Conservation (phyloP, 2,888 invertebrate species). For the Trichogramma evanescens region DNA sequence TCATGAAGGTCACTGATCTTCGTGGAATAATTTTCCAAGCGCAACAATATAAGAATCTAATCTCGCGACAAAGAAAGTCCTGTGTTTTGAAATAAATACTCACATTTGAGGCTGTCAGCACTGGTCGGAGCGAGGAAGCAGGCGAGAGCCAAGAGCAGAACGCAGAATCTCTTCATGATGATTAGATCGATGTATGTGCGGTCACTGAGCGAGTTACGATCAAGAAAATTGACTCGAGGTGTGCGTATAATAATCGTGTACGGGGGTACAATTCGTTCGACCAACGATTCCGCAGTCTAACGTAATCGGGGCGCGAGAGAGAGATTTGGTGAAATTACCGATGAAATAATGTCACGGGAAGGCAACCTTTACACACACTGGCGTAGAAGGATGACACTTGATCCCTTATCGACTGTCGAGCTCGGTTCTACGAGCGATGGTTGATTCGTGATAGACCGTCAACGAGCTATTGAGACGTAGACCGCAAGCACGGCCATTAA, state of each 20-base stretch:
- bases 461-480: too few species aligned
- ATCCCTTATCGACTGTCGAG: background rate
- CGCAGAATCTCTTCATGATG: slow-evolving; percentile 48
- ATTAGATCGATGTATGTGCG: slow-evolving; percentile 7
- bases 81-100: slow-evolving; percentile 46
- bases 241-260: background rate
- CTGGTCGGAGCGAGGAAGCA: slow-evolving; percentile 49
- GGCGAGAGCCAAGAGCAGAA: slow-evolving; percentile 50
- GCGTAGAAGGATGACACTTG: slow-evolving; percentile 66
- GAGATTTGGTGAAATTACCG: background rate
- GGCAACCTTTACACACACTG: slow-evolving; percentile 85
- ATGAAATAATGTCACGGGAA: slow-evolving; percentile 15
- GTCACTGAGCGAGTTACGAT: background rate
- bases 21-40: too few species aligned
- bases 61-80: too few species aligned
- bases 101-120: slow-evolving; percentile 55
- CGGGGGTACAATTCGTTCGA: slow-evolving; percentile 5
- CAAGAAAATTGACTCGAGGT: background rate
- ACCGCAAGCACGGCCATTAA: too few species aligned
- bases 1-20: too few species aligned
- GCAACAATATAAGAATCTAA: too few species aligned
- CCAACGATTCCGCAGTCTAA: background rate
- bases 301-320: background rate
- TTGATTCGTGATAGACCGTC: slow-evolving; percentile 8
- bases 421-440: too few species aligned